These are phyloP conservation scores for Corydoras maculifer DNA, from an alignment of 2,113 vertebrate genomes.

Conservation along the genomic window DNA sequence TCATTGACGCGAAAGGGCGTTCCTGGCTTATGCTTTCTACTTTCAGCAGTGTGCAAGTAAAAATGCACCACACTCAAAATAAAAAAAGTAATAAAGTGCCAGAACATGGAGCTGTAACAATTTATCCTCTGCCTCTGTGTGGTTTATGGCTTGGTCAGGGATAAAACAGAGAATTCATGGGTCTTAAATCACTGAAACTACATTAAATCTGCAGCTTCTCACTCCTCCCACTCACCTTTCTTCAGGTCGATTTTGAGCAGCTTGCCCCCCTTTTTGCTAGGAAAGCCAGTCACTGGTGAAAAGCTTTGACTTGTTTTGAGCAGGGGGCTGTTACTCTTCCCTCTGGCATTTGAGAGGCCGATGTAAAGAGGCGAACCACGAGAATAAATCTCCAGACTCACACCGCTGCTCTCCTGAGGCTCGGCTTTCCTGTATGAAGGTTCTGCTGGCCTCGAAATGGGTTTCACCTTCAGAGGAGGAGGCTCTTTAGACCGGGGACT, in stretches of 20 bases:
- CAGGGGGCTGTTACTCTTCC: conserved; percentile 53
- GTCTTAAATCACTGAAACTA: too few species aligned
- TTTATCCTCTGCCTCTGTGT: too few species aligned
- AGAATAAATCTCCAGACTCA: conserved; percentile 35
- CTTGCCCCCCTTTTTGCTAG: conserved; percentile 79
- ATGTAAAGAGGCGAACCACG: conserved; percentile 17
- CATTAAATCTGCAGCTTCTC: neutral
- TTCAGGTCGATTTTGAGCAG: conserved; percentile 88
- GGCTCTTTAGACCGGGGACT: conserved; percentile 64
- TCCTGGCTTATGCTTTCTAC: too few species aligned
- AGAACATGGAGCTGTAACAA: too few species aligned
- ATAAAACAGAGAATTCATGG: too few species aligned
- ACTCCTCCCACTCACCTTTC: conserved; percentile 72
- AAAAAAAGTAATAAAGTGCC: too few species aligned
- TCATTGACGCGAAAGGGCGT: too few species aligned
- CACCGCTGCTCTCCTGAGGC: conserved; percentile 38
- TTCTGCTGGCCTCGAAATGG: conserved; percentile 59
- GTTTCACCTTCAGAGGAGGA: conserved; percentile 70
- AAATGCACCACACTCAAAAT: too few species aligned
- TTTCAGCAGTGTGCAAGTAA: too few species aligned
- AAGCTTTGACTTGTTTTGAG: conserved; percentile 68
- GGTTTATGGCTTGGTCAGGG: too few species aligned
- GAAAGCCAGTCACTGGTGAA: conserved; percentile 71
- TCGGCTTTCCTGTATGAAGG: conserved; percentile 46
- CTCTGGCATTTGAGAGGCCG: conserved; percentile 51